Percentiles rank a stretch among this genome's conserved stretches.
phyloP scores from a whole-genome alignment of 2,113 vertebrate species.

The human region GRCh38 chr2:148890001-148890500 shows the following conservation, averaged over 20 bases:
- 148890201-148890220: background rate
- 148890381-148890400: no score
- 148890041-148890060: background rate
- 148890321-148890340: no score
- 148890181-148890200: background rate
- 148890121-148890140: background rate
- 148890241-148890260: background rate
- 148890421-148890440: no score
- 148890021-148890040: background rate
- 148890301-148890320: no score
- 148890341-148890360: no score
- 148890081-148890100: background rate
- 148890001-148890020: background rate
- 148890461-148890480: no score
- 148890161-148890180: conserved; percentile 32
- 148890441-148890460: no score
- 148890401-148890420: no score
- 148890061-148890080: background rate
- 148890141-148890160: background rate
- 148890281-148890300: background rate
- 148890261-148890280: background rate
- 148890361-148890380: no score
- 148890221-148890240: background rate
- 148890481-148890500: no score
- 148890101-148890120: background rate